phyloP scores from a whole-genome alignment of 2,113 vertebrate species.

The Proterorhinus semilunaris region DNA sequence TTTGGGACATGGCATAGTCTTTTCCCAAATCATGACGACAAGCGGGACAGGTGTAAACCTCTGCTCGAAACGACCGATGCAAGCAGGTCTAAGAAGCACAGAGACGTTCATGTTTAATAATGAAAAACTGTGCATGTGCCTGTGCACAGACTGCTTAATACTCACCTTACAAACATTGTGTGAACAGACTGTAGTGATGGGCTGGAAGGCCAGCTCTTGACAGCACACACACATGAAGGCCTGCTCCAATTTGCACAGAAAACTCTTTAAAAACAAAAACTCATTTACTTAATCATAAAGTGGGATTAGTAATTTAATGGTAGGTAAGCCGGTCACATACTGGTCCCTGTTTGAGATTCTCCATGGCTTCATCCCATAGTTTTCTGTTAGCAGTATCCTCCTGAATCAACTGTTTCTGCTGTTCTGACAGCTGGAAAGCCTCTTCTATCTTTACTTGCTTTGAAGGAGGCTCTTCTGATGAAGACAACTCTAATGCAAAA shows the following conservation, averaged over 20 bases:
- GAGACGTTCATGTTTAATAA: background rate
- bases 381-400: slow-evolving; percentile 94
- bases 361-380: slow-evolving; percentile 94
- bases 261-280: slow-evolving; percentile 79
- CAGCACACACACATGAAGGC: slow-evolving; percentile 99
- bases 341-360: slow-evolving; percentile 89
- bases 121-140: background rate
- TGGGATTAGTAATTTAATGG: background rate
- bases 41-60: slow-evolving; percentile 95
- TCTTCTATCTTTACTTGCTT: slow-evolving; percentile 88
- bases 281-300: background rate
- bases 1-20: slow-evolving; percentile 91
- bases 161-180: slow-evolving; percentile 98
- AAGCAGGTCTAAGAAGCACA: slow-evolving; percentile 84
- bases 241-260: slow-evolving; percentile 95
- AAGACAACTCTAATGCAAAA: slow-evolving; percentile 35
- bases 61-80: slow-evolving; percentile 93
- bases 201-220: slow-evolving; percentile 95
- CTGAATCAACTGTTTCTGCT: slow-evolving; percentile 87
- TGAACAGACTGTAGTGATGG: slow-evolving; percentile 92
- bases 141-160: slow-evolving; percentile 3
- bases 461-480: slow-evolving; percentile 66
- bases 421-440: slow-evolving; percentile 87
- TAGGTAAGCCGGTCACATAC: slow-evolving; percentile 71
- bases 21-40: slow-evolving; percentile 95